Conservation (phyloP, 2,113 vertebrate genomes). For the Malurus elegans region DNA sequence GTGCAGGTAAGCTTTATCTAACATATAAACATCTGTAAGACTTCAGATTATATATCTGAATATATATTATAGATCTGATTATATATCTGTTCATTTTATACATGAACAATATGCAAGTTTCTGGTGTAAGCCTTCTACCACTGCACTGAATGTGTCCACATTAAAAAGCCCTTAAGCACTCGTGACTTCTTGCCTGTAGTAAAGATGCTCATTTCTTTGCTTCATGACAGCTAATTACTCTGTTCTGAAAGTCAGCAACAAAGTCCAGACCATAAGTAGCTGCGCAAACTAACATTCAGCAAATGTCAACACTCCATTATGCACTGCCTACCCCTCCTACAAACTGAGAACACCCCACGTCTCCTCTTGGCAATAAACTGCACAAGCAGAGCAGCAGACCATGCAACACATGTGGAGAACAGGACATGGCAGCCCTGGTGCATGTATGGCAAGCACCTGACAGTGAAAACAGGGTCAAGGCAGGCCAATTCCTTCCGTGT, state of each 20-base stretch:
- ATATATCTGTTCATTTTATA: neutral
- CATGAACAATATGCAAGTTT: neutral
- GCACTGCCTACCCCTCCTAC: neutral
- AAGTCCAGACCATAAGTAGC: neutral
- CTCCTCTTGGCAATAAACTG: neutral
- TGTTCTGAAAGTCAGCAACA: neutral
- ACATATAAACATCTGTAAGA: neutral
- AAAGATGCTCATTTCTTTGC: neutral
- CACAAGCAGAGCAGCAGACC: neutral
- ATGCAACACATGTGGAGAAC: fast-evolving
- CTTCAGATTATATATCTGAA: neutral
- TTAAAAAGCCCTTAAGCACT: neutral
- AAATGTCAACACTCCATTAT: neutral
- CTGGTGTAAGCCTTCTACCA: neutral
- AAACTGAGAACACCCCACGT: neutral
- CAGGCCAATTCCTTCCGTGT: neutral
- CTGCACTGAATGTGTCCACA: neutral
- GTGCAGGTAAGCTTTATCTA: neutral
- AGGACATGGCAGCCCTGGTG: neutral
- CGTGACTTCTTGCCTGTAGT: neutral
- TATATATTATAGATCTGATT: no score
- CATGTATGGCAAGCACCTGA: fast-evolving
- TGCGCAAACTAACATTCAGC: neutral
- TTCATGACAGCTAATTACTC: neutral
- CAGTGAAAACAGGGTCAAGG: neutral